Evolutionary conservation across 1,140 invertebrate species (phyloP).

Genomic region (Polypedilum pembai): DNA sequence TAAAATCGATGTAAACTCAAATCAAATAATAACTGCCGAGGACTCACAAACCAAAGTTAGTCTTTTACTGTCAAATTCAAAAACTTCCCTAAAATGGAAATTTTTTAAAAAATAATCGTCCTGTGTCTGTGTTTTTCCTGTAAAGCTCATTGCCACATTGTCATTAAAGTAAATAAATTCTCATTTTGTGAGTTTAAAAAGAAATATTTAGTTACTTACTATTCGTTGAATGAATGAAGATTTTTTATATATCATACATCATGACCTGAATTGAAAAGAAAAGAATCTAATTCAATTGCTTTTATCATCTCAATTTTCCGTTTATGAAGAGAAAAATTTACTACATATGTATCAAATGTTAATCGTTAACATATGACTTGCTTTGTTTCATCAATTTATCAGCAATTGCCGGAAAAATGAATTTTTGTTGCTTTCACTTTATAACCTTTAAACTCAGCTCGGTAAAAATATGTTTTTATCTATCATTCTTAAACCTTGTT

Average conservation of each 20-base stretch:
- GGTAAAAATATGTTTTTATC: too few species aligned
- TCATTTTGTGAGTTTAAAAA: not conserved
- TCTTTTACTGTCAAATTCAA: not conserved
- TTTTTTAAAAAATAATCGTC: not conserved
- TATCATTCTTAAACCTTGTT: too few species aligned
- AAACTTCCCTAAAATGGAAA: not conserved
- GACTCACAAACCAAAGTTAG: conserved; percentile 4
- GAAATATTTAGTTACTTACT: not conserved
- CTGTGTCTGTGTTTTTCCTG: not conserved
- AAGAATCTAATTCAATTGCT: conserved; percentile 3
- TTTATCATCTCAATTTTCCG: not conserved
- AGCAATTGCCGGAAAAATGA: too few species aligned
- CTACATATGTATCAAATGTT: too few species aligned
- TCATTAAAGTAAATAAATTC: not conserved
- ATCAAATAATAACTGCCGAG: conserved; percentile 20
- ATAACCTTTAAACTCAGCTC: too few species aligned
- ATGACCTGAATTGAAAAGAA: not conserved
- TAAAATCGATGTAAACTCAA: not conserved
- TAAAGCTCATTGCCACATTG: too few species aligned
- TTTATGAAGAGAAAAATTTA: not conserved
- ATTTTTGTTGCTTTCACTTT: too few species aligned
- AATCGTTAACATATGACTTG: too few species aligned
- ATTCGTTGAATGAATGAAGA: not conserved
- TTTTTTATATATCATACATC: not conserved
- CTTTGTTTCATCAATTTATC: too few species aligned